phyloP scores from a whole-genome alignment of 2,797 vertebrate genomes.

The Buceros bicornis region DNA sequence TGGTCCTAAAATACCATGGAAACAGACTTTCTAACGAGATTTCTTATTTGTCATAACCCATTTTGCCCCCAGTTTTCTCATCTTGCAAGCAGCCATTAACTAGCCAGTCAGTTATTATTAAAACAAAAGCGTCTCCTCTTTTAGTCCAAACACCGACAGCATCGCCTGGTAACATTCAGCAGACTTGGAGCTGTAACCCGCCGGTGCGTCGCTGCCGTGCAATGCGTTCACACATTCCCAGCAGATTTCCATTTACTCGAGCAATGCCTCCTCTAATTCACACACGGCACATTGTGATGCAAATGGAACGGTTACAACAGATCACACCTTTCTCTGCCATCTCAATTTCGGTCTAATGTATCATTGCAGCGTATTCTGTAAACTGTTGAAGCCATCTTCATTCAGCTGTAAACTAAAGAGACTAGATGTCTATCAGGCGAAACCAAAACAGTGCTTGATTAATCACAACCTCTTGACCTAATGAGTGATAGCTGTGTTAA shows the following conservation, averaged over 20 bases:
- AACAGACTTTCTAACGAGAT: neutral
- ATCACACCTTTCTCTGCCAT: constrained; percentile 82
- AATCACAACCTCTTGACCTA: constrained; percentile 89
- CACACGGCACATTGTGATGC: constrained; percentile 57
- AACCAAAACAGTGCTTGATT: constrained; percentile 95
- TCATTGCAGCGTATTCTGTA: constrained; percentile 83
- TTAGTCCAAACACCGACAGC: constrained; percentile 4
- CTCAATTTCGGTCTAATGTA: constrained; percentile 86
- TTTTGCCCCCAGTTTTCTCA: neutral
- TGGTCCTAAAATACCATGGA: neutral
- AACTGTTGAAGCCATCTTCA: constrained; percentile 89
- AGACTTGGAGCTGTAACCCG: constrained; percentile 29
- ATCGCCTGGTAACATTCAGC: constrained; percentile 29
- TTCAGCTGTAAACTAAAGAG: constrained; percentile 87
- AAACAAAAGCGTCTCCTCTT: neutral
- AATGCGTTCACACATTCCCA: constrained; percentile 42
- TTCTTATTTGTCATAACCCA: neutral
- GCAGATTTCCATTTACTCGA: constrained; percentile 57
- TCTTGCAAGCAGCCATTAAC: neutral
- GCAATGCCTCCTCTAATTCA: constrained; percentile 32
- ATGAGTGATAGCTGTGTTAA: constrained; percentile 87
- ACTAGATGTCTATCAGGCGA: constrained; percentile 90
- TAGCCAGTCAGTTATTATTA: neutral
- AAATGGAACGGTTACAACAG: constrained; percentile 85
- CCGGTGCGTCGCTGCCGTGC: neutral